phyloP scores from a whole-genome alignment of 1,140 invertebrate species.

The Drosophila teissieri region DNA sequence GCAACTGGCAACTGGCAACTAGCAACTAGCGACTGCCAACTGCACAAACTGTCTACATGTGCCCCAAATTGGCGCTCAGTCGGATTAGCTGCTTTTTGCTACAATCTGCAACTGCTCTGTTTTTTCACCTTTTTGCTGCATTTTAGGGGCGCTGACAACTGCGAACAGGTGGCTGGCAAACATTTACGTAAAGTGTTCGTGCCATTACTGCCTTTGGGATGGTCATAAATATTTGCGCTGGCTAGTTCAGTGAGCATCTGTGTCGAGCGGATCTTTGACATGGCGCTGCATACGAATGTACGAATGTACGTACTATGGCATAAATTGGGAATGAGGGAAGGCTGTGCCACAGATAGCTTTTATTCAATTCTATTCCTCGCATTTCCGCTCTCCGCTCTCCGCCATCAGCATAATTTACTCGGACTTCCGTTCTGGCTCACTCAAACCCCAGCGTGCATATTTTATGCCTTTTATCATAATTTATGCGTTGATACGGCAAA shows the following conservation, averaged over 20 bases:
- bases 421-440: constrained; percentile 54
- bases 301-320: constrained; percentile 8
- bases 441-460: constrained; percentile 38
- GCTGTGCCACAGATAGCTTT: constrained; percentile 12
- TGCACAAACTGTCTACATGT: constrained; percentile 56
- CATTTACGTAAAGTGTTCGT: constrained; percentile 54
- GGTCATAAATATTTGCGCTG: constrained; percentile 54
- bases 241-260: constrained; percentile 65
- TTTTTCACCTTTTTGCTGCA: constrained; percentile 37
- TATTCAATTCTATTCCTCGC: constrained; percentile 3
- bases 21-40: constrained; percentile 10
- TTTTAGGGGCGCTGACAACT: constrained; percentile 47
- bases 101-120: constrained; percentile 22
- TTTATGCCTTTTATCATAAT: constrained; percentile 76
- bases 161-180: constrained; percentile 67
- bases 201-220: constrained; percentile 22
- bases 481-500: constrained; percentile 70
- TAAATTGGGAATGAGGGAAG: constrained; percentile 37
- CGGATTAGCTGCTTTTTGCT: constrained; percentile 65
- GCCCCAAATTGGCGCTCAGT: constrained; percentile 67
- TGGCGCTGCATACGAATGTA: constrained; percentile 17
- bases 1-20: constrained; percentile 11
- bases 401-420: constrained; percentile 66
- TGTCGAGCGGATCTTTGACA: constrained; percentile 60
- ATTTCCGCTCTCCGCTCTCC: constrained; percentile 33